Conservation (phyloP, 2,113 vertebrate genomes). For the Irena cyanogastra region DNA sequence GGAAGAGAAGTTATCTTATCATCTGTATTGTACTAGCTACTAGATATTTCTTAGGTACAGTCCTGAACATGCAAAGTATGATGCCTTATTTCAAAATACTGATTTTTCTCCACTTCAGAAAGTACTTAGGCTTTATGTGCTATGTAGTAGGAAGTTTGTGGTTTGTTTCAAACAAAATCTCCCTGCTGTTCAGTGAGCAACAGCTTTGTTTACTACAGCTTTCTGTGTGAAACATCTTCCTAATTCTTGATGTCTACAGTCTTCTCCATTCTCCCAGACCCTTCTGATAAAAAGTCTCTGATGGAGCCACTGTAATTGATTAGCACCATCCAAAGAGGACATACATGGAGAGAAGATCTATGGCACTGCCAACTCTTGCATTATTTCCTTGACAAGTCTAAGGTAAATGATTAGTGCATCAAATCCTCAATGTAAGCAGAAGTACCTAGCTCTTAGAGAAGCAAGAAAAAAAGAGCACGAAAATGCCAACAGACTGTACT, state of each 20-base stretch:
- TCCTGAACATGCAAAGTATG: not conserved
- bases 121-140: not conserved
- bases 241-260: not conserved
- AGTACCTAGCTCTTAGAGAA: not conserved
- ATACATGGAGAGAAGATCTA: not conserved
- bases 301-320: not conserved
- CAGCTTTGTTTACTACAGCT: not conserved
- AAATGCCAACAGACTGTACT: not conserved
- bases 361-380: not conserved
- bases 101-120: not conserved
- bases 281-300: not conserved
- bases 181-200: not conserved
- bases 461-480: not conserved
- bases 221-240: not conserved
- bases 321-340: not conserved
- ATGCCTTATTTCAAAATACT: not conserved
- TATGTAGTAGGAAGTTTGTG: not conserved
- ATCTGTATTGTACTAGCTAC: not conserved
- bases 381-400: not conserved
- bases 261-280: not conserved
- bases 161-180: not conserved
- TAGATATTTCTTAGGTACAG: not conserved
- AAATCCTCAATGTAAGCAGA: not conserved
- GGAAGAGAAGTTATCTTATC: not conserved
- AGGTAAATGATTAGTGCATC: not conserved